A percentile compares a stretch with the other conserved stretches of the same genome.
Evolutionary conservation across 2,113 vertebrate species (phyloP).

Genomic region (Gopherus evgoodei): DNA sequence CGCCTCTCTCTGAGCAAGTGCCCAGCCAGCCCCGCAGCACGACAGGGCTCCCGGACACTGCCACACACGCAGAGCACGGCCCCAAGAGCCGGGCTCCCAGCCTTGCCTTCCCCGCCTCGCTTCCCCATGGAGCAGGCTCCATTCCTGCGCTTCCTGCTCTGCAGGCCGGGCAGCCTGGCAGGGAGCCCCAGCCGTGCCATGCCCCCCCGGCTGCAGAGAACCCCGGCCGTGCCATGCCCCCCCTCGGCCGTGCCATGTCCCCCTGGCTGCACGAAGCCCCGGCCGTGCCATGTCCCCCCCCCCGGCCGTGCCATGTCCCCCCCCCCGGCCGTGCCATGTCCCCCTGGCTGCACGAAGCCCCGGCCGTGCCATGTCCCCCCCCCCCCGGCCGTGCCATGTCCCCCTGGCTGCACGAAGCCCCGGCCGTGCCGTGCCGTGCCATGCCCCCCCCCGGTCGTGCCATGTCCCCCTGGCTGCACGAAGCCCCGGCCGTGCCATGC

Average conservation of each 20-base stretch:
- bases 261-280: not conserved
- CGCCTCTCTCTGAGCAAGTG: not conserved
- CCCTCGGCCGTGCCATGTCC: not conserved
- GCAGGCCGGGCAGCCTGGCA: not conserved
- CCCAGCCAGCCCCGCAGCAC: not conserved
- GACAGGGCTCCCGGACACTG: no score
- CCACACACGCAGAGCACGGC: rapidly evolving
- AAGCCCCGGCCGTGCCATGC: no score
- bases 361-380: no score
- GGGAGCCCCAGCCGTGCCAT: no score
- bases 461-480: not conserved
- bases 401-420: not conserved
- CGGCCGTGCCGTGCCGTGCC: not conserved
- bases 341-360: no score
- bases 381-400: not conserved
- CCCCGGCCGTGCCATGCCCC: not conserved
- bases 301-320: no score
- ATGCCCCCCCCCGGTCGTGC: not conserved
- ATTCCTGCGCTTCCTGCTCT: not conserved
- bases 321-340: no score
- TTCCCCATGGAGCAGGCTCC: not conserved
- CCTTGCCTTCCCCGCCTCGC: not conserved
- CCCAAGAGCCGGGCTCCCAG: no score
- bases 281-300: not conserved
- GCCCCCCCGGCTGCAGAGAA: not conserved